Evolutionary conservation across 37 sponge, comb jelly and placozoan genomes (phyloP), one percentile per base, ranked within the genome.

Genomic region (Corticium candelabrum): DNA sequence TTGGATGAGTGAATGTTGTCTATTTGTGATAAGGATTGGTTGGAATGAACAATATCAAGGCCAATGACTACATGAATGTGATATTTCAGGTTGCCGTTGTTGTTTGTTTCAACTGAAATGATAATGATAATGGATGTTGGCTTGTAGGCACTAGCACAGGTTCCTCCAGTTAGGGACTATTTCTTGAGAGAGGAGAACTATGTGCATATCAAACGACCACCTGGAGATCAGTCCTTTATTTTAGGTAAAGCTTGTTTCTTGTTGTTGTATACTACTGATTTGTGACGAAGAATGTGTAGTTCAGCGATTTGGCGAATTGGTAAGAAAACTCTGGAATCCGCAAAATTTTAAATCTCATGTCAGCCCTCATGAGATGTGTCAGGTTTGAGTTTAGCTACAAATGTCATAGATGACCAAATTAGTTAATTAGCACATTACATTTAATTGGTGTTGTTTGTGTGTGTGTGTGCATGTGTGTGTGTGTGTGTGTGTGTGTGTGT

Each of bases 41-140:
- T n/a, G 93, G 93, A 11, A 83, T 93, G 35, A 96, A 96, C 77
- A 93, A 93, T 37, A 96, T 96, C 72, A 91, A 89, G 84, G 91
- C 95, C 34, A 97, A 97, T 80, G 99, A 97, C 84, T 97, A 97
- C 83, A 94, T 94, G 95, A 97, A 97, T 40, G 92, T 97, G n/a
- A 81, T 97, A 0, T 78, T 97, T 1, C 90, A 93, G 27, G 85
- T 84, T 38, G 73, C 36, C 38, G 68, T 1, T 71, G 15, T 0
- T 5, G 40, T 29, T 21, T 68, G 77, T n/a, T 21, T 40, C 68
- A n/a, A 32, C 5, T 7, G 5, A 7, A 15, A n/a, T 70, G 73
- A 4, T 32, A 5, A n/a, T 70, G 56, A 4, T 11, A 43, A 4
- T 11, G 56, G 11, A 15, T 11, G 4, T 43, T 68, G 40, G 62